phyloP scores from a whole-genome alignment of 64 coral and sea anemone species.

The Stichodactyla helianthus region DNA sequence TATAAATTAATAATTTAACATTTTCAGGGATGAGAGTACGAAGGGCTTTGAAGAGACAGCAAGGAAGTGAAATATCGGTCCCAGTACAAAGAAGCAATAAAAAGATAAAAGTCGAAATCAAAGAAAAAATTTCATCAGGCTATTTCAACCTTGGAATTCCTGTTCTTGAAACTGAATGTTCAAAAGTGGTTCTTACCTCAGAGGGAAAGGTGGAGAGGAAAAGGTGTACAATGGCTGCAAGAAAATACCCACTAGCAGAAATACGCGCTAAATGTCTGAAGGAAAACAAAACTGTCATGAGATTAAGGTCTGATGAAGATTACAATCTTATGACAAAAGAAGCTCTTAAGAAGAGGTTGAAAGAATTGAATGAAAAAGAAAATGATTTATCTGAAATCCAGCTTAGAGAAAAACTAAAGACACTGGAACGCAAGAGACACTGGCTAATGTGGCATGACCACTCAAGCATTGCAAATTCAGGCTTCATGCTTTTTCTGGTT shows the following conservation, averaged over 20 bases:
- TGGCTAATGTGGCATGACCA: constrained; percentile 47
- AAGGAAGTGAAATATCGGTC: constrained; percentile 10
- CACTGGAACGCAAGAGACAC: constrained; percentile 20
- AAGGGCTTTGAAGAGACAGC: constrained; percentile 14
- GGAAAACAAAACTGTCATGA: neutral
- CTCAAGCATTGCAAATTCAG: constrained; percentile 33
- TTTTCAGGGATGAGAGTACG: neutral
- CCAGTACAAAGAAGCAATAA: constrained; percentile 21
- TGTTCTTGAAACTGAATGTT: neutral
- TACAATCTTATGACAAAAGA: no score
- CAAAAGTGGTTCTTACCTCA: constrained; percentile 12
- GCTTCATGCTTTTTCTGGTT: constrained; percentile 23
- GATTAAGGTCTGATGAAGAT: neutral
- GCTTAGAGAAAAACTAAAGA: constrained; percentile 12
- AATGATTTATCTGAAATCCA: neutral
- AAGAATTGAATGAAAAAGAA: no score
- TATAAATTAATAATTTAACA: neutral
- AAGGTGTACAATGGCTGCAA: neutral
- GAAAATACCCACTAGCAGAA: constrained; percentile 38
- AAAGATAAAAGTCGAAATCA: constrained; percentile 8
- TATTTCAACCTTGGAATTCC: constrained; percentile 7
- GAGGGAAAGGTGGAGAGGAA: constrained; percentile 17
- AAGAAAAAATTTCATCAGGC: neutral
- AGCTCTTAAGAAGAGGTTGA: no score
- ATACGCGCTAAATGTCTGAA: neutral